phyloP scores from a whole-genome alignment of 2,888 invertebrate genomes.

The Drosophila prostipennis region DNA sequence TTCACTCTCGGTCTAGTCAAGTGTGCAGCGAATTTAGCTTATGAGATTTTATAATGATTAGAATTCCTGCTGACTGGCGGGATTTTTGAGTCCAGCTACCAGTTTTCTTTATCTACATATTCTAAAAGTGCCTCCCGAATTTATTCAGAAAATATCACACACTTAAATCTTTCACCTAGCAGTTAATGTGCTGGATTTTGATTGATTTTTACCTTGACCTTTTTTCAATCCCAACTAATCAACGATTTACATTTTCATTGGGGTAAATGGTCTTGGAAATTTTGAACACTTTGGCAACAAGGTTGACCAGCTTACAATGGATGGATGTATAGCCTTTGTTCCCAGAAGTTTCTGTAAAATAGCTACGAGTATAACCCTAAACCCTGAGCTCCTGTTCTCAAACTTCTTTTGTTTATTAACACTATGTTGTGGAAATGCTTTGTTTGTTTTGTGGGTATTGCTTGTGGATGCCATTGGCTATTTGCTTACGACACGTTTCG shows the following conservation, averaged over 20 bases:
- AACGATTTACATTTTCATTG: not conserved
- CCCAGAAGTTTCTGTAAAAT: not conserved
- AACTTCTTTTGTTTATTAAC: not conserved
- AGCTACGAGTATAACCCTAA: not conserved
- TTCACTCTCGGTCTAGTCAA: slow-evolving; percentile 3
- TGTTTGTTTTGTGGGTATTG: not conserved
- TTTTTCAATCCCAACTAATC: not conserved
- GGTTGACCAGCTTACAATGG: not conserved
- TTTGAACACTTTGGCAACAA: not conserved
- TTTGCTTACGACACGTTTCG: not conserved
- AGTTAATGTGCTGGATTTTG: not conserved
- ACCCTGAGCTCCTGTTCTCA: not conserved
- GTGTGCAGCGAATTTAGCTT: slow-evolving; percentile 1
- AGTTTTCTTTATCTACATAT: too few species aligned
- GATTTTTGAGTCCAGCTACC: not conserved
- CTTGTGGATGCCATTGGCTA: not conserved
- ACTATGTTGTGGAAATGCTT: not conserved
- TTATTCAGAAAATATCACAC: too few species aligned
- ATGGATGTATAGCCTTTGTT: not conserved
- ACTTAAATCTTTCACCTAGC: not conserved
- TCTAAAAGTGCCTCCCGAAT: too few species aligned
- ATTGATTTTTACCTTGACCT: not conserved
- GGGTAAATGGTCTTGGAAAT: not conserved
- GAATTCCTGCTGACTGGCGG: slow-evolving; percentile 12
- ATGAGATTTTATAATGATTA: slow-evolving; percentile 5